phyloP scores from a whole-genome alignment of 2,113 vertebrate genomes.

The Serinus canaria region DNA sequence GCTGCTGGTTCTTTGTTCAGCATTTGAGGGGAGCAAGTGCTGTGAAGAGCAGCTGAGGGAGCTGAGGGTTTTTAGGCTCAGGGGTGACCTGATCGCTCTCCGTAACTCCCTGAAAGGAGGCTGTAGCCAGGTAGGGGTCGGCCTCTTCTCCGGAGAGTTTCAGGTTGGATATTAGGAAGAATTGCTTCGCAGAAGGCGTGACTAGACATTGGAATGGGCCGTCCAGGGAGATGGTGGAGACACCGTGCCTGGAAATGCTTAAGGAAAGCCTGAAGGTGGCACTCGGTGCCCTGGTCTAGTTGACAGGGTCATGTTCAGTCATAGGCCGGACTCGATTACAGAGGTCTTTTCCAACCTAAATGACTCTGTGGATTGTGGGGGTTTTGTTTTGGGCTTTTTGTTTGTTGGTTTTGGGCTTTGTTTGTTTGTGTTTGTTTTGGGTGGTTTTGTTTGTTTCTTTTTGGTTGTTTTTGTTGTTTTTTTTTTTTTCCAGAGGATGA shows the following conservation, averaged over 20 bases:
- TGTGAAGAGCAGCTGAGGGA: accelerated
- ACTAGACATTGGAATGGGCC: background rate
- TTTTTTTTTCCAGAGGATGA: background rate
- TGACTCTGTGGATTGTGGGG: background rate
- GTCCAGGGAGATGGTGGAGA: background rate
- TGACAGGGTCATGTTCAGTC: background rate
- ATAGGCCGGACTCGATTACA: background rate
- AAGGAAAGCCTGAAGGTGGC: background rate
- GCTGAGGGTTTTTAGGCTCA: background rate
- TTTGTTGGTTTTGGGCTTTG: background rate
- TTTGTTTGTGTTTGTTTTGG: background rate
- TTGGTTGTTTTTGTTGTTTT: background rate
- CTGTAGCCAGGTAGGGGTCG: background rate
- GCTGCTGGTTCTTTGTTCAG: background rate
- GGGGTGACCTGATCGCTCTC: background rate
- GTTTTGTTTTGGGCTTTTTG: background rate
- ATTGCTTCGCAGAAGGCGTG: background rate
- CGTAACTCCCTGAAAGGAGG: background rate
- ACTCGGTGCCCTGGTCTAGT: background rate
- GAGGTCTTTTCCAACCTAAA: background rate
- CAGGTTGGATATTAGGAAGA: background rate
- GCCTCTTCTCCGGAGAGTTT: background rate
- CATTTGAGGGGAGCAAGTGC: background rate
- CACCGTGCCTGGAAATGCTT: background rate
- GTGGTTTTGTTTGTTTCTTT: background rate